Percentiles rank a stretch among this genome's conserved stretches.
These are phyloP conservation scores for Narcine bancroftii DNA, from an alignment of 2,113 vertebrate species.

Conservation along the genomic window DNA sequence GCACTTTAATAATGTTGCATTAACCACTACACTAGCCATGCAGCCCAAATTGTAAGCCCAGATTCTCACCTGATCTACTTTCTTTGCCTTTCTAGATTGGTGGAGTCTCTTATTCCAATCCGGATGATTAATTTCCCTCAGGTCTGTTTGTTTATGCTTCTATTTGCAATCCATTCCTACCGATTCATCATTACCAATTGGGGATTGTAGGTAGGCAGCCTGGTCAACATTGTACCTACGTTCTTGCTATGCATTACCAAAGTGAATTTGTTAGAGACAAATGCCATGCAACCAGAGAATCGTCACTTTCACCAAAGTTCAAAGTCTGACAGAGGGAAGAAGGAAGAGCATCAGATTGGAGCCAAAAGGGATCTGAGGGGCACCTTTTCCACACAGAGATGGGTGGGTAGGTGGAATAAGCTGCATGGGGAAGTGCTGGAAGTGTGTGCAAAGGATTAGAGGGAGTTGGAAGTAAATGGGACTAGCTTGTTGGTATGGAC, in stretches of 20 bases:
- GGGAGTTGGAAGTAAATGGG: too few relatives aligned
- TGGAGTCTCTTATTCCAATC: conserved; percentile 91
- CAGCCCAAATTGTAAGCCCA: neutral
- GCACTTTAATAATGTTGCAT: too few relatives aligned
- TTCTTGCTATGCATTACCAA: neutral
- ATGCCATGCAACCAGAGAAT: neutral
- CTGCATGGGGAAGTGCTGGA: too few relatives aligned
- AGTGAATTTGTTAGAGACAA: neutral
- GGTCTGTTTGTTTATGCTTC: conserved; percentile 53
- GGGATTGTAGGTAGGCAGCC: neutral
- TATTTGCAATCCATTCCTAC: neutral
- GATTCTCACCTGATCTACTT: neutral
- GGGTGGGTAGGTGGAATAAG: too few relatives aligned
- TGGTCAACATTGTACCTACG: neutral
- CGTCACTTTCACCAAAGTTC: neutral
- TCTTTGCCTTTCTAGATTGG: conserved; percentile 59
- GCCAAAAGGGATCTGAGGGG: too few relatives aligned
- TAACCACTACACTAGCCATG: too few relatives aligned
- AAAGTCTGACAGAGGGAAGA: too few relatives aligned
- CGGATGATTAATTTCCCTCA: conserved; percentile 94
- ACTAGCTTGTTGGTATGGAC: too few relatives aligned
- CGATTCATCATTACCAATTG: neutral
- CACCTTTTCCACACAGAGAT: too few relatives aligned
- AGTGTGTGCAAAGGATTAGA: too few relatives aligned
- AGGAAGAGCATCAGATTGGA: neutral